phyloP scores from a whole-genome alignment of 2,888 invertebrate species.

The Thyatira batis region DNA sequence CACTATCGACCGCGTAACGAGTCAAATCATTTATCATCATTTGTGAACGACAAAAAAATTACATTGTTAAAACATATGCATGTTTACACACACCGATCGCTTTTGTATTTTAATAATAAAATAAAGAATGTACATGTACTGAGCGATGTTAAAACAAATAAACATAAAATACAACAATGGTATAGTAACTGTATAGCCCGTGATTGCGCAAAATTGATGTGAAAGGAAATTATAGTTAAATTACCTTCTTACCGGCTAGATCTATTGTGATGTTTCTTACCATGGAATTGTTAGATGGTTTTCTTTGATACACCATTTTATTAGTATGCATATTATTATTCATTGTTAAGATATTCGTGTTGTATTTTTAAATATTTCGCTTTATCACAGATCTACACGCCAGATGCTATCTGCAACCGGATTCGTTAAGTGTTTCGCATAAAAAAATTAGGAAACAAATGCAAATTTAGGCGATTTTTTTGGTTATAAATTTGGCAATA shows the following conservation, averaged over 20 bases:
- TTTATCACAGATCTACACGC: background rate
- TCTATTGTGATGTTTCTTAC: slow-evolving; percentile 43
- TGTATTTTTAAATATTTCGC: background rate
- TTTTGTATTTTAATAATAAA: slow-evolving; percentile 13
- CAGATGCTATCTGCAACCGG: background rate
- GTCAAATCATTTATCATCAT: slow-evolving; percentile 35
- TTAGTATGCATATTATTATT: background rate
- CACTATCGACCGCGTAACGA: slow-evolving; percentile 28
- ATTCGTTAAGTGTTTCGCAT: background rate
- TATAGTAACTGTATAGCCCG: slow-evolving; percentile 21
- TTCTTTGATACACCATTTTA: slow-evolving; percentile 26
- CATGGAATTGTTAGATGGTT: slow-evolving; percentile 25
- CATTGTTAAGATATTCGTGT: background rate
- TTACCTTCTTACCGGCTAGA: slow-evolving; percentile 52
- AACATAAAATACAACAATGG: slow-evolving; percentile 36
- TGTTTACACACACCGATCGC: slow-evolving; percentile 11
- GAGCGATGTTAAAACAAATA: slow-evolving; percentile 38
- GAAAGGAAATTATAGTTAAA: slow-evolving; percentile 67
- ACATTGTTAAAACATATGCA: slow-evolving; percentile 20
- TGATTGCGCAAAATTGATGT: slow-evolving; percentile 56
- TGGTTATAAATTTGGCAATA: background rate
- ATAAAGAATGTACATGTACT: slow-evolving; percentile 27
- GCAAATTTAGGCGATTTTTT: background rate
- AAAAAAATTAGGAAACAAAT: background rate
- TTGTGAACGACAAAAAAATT: slow-evolving; percentile 27